Percentiles rank a stretch among this genome's conserved stretches.
Conservation (phyloP, 2,888 invertebrate genomes). For the Lordiphosa fenestrarum region DNA sequence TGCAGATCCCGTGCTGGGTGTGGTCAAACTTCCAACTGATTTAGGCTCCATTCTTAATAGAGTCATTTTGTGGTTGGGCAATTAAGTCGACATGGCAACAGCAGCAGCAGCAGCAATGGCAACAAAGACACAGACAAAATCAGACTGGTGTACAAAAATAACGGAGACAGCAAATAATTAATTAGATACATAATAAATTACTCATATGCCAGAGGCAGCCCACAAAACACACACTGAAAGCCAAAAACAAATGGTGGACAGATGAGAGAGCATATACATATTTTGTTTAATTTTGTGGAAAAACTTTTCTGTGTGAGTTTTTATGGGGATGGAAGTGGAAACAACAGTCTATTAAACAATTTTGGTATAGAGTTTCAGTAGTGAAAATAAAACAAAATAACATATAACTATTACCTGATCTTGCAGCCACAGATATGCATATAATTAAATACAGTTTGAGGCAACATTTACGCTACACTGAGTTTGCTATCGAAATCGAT, state of each 20-base stretch:
- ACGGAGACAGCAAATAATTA: slow-evolving; percentile 64
- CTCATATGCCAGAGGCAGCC: slow-evolving; percentile 56
- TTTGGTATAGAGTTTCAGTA: too few relatives aligned
- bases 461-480: too few relatives aligned
- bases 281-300: neutral
- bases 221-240: slow-evolving; percentile 19
- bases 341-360: neutral
- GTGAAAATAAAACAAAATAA: too few relatives aligned
- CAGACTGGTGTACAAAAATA: slow-evolving; percentile 40
- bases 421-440: too few relatives aligned
- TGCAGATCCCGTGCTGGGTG: slow-evolving; percentile 20
- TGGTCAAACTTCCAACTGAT: slow-evolving; percentile 13
- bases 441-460: too few relatives aligned
- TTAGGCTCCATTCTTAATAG: slow-evolving; percentile 37
- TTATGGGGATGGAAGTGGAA: neutral
- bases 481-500: too few relatives aligned
- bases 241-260: neutral
- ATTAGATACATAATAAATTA: slow-evolving; percentile 69
- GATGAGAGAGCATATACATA: neutral
- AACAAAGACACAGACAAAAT: slow-evolving; percentile 17
- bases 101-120: slow-evolving; percentile 6
- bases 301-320: neutral
- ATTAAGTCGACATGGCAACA: slow-evolving; percentile 35
- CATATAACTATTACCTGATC: too few relatives aligned
- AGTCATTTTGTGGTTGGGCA: slow-evolving; percentile 48